phyloP scores from a whole-genome alignment of 2,888 invertebrate species.

The Thymelicus sylvestris region DNA sequence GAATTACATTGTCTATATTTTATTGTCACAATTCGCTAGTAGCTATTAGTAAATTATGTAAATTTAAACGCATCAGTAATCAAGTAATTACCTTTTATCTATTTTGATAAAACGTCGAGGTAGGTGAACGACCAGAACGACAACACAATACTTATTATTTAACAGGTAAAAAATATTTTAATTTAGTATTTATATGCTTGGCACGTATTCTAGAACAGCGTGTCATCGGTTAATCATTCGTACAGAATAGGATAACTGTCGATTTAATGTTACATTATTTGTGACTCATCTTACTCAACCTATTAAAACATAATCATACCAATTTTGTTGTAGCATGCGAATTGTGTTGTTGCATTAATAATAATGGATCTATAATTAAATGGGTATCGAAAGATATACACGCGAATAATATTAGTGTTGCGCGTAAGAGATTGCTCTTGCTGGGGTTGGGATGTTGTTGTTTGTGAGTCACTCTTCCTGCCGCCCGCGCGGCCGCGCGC shows the following conservation, averaged over 20 bases:
- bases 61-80: neutral
- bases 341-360: slow-evolving; percentile 8
- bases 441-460: slow-evolving; percentile 68
- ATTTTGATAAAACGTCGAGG: neutral
- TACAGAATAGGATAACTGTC: neutral
- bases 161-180: neutral
- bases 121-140: neutral
- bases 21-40: neutral
- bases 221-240: slow-evolving; percentile 3
- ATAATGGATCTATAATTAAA: slow-evolving; percentile 35
- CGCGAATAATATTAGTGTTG: slow-evolving; percentile 20
- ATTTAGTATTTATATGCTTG: neutral
- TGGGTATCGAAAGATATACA: slow-evolving; percentile 20
- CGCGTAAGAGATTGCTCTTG: slow-evolving; percentile 33
- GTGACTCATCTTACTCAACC: slow-evolving; percentile 27
- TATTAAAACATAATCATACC: slow-evolving; percentile 34
- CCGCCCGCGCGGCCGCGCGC: slow-evolving; percentile 51
- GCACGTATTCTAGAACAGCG: neutral
- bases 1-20: neutral
- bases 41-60: neutral
- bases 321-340: slow-evolving; percentile 26
- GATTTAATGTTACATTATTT: slow-evolving; percentile 14
- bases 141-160: neutral
- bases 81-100: slow-evolving; percentile 1
- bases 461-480: slow-evolving; percentile 80